Evolutionary conservation across 2,797 vertebrate species (phyloP), one percentile per base, ranked within the genome.

Genomic region (Acanthurus leucopareius): DNA sequence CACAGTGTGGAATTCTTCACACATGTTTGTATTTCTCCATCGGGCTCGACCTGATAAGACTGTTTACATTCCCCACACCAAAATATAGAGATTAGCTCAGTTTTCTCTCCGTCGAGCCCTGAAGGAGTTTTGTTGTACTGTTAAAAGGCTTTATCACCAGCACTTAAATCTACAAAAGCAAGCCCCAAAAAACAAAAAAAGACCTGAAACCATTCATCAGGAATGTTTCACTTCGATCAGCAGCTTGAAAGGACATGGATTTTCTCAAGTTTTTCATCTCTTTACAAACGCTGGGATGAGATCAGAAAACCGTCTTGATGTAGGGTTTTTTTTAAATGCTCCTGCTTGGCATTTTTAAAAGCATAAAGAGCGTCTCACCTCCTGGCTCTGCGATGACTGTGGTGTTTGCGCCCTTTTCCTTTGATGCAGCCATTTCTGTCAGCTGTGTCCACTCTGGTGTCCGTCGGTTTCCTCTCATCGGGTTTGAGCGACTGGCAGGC

Each of bases 351-450:
- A 38, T 72, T 53, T 57, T 35, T 69, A 16, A 40, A 32, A 16
- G n/a, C 22, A 2, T 22, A 11, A 48, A 71, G 64, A 59, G 47
- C 0, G 8, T 69, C 95, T 92, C 85, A 98, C 98, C 97, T 97
- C 89, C 71, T 92, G 60, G 92, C 88, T 85, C 94, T 93, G 78
- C 69, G 87, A 35, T 68, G 95, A 25, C 87, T 86, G 69, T 69
- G 91, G 53, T 75, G 96, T 44, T 91, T 95, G 63, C 86, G 95
- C 75, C 93, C 84, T 91, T 94, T 96, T 57, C 84, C 93, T 86
- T 93, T 96, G 20, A 78, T 88, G 81, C 93, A 96, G 82, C 95
- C 95, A 0, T 95, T 94, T 61, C 90, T 85, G 53, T 88, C 87
- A 0, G 35, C 13, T 1, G 80, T 17, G 79, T 95, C 93, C 38